Conservation (phyloP, 2,113 vertebrate species). For the Baryphthengus martii region DNA sequence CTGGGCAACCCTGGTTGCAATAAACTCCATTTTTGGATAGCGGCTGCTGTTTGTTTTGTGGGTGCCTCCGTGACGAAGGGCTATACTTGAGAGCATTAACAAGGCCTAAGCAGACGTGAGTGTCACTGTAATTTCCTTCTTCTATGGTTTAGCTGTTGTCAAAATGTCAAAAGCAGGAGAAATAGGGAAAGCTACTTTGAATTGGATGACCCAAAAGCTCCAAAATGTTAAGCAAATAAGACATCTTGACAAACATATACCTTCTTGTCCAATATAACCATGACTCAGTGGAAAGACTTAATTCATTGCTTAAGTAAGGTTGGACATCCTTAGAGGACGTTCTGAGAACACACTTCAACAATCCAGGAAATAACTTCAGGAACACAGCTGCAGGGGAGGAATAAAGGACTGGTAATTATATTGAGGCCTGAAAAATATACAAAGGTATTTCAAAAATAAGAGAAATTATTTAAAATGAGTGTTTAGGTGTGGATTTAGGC, state of each 20-base stretch:
- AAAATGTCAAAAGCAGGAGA: not conserved
- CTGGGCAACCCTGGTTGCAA: no score
- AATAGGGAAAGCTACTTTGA: not conserved
- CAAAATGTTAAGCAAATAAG: not conserved
- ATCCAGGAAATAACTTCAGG: not conserved
- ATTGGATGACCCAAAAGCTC: not conserved
- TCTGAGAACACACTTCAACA: not conserved
- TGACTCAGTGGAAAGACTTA: not conserved
- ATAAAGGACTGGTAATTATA: not conserved
- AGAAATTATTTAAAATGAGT: not conserved
- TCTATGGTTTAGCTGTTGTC: not conserved
- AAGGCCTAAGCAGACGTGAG: not conserved
- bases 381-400: not conserved
- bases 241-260: not conserved
- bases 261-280: not conserved
- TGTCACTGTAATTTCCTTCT: not conserved
- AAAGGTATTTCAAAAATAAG: not conserved
- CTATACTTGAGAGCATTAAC: not conserved
- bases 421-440: not conserved
- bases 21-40: no score
- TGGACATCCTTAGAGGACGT: not conserved
- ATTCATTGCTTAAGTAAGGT: not conserved
- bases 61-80: no score
- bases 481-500: not conserved
- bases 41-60: no score